phyloP scores from a whole-genome alignment of 2,888 invertebrate species.

The Iphiclides podalirius region DNA sequence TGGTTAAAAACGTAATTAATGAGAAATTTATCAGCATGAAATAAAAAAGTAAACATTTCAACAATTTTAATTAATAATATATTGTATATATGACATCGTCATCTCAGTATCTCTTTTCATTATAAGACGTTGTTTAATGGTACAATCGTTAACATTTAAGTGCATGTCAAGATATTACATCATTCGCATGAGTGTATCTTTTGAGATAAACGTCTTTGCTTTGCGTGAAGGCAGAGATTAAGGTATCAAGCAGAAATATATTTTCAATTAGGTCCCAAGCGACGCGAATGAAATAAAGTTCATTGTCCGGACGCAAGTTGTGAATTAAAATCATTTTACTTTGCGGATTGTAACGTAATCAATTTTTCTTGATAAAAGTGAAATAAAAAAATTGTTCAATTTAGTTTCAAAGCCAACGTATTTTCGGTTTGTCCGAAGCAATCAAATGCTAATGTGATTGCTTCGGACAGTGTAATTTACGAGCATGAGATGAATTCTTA shows the following conservation, averaged over 20 bases:
- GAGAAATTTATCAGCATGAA: no score
- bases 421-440: no score
- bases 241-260: slow-evolving; percentile 11
- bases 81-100: no score
- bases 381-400: background rate
- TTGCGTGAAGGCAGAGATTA: slow-evolving; percentile 16
- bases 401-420: no score
- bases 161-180: slow-evolving; percentile 7
- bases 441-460: no score
- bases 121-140: no score
- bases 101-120: no score
- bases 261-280: slow-evolving; percentile 11
- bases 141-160: slow-evolving; percentile 10
- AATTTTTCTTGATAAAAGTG: background rate
- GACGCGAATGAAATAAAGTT: slow-evolving; percentile 11
- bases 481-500: no score
- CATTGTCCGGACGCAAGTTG: slow-evolving; percentile 8
- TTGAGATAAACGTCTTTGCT: slow-evolving; percentile 8
- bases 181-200: slow-evolving; percentile 6
- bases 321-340: slow-evolving; percentile 1
- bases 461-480: no score
- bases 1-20: no score
- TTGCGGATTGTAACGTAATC: background rate
- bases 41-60: no score
- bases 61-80: background rate